phyloP scores from a whole-genome alignment of 2,888 invertebrate genomes.

The Heliconius cydno region DNA sequence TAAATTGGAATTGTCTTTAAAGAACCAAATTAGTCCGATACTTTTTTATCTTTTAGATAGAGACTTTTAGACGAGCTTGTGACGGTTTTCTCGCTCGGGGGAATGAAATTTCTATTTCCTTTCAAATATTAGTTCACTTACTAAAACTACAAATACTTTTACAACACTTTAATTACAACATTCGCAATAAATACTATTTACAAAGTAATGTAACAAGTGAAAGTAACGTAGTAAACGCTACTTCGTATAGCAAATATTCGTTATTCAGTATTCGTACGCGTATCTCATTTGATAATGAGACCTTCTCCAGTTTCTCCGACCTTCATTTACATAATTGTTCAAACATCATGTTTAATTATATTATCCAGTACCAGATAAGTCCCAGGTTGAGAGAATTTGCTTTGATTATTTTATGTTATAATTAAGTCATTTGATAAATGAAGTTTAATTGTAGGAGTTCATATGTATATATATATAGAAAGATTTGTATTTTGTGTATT shows the following conservation, averaged over 20 bases:
- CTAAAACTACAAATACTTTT: too few species aligned
- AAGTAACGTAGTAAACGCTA: constrained; percentile 47
- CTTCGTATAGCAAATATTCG: constrained; percentile 22
- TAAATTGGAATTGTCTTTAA: background rate
- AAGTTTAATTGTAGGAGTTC: constrained; percentile 1
- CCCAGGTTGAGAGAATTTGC: constrained; percentile 20
- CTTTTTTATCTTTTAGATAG: background rate
- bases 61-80: background rate
- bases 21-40: background rate
- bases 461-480: background rate
- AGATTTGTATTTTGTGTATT: background rate
- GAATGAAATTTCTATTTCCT: background rate
- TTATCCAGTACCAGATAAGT: constrained; percentile 35
- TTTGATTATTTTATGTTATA: constrained; percentile 33
- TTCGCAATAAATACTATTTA: background rate
- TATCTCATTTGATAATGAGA: constrained; percentile 62
- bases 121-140: too few species aligned
- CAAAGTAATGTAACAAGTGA: constrained; percentile 4
- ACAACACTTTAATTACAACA: too few species aligned
- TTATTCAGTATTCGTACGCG: constrained; percentile 52
- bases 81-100: background rate
- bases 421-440: constrained; percentile 20
- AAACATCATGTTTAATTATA: constrained; percentile 60
- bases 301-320: constrained; percentile 60
- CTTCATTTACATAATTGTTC: constrained; percentile 69